phyloP scores from a whole-genome alignment of 1,140 invertebrate genomes.

The Phortica variegata region DNA sequence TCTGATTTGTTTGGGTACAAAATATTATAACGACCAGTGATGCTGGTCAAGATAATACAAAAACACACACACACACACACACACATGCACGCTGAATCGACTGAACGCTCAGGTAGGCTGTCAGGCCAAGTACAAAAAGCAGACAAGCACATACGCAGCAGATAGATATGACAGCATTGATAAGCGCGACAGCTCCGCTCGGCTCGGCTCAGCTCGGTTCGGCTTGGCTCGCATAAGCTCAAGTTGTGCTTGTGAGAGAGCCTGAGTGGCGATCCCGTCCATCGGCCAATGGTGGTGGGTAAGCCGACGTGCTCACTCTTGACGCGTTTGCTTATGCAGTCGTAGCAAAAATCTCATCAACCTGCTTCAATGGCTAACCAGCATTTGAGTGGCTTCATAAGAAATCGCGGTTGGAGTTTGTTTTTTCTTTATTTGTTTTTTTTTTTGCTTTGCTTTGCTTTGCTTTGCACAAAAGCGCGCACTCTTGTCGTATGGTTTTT shows the following conservation, averaged over 20 bases:
- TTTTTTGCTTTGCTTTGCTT: not conserved
- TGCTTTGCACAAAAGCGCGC: not conserved
- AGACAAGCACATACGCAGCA: conserved; percentile 11
- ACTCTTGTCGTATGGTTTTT: not conserved
- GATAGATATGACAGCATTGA: conserved; percentile 35
- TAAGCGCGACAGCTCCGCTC: conserved; percentile 7
- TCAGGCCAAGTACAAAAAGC: not conserved
- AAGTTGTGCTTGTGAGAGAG: too few relatives aligned
- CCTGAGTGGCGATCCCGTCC: too few relatives aligned
- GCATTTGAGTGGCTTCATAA: conserved; percentile 1
- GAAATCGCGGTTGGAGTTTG: conserved; percentile 1
- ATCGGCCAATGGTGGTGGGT: too few relatives aligned
- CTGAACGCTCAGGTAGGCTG: conserved; percentile 22
- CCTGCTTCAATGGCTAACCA: too few relatives aligned
- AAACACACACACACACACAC: conserved; percentile 19
- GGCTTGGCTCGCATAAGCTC: too few relatives aligned
- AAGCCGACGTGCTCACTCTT: too few relatives aligned
- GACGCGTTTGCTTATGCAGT: too few relatives aligned
- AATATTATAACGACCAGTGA: conserved; percentile 56
- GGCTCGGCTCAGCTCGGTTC: too few relatives aligned
- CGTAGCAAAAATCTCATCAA: too few relatives aligned
- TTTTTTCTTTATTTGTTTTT: conserved; percentile 7
- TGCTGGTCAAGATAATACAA: conserved; percentile 27
- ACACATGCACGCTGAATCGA: conserved; percentile 32
- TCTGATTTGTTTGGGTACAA: conserved; percentile 53